These are phyloP conservation scores for Drosophila aff. DNA, from an alignment of 1,140 invertebrate genomes.

Conservation along the genomic window DNA sequence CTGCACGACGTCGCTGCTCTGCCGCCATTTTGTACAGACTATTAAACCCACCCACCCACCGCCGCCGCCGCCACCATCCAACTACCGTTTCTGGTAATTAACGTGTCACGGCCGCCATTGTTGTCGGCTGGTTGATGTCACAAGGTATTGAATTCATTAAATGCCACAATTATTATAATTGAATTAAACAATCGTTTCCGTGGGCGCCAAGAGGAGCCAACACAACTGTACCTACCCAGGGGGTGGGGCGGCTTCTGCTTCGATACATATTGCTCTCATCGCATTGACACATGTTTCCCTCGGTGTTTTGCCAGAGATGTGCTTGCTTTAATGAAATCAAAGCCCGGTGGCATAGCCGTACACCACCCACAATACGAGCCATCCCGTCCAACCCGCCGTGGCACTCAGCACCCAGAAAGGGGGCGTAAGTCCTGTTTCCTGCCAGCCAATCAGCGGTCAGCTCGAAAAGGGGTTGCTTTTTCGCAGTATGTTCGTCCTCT, in stretches of 20 bases:
- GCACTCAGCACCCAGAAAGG: constrained; percentile 6
- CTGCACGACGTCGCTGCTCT: constrained; percentile 8
- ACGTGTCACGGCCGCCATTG: constrained; percentile 82
- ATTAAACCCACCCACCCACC: not conserved
- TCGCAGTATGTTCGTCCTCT: constrained; percentile 38
- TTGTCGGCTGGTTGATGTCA: constrained; percentile 61
- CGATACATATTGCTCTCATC: constrained; percentile 14
- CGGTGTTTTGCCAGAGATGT: constrained; percentile 43
- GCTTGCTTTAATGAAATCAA: constrained; percentile 76
- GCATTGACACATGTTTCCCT: constrained; percentile 27
- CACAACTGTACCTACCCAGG: constrained; percentile 62
- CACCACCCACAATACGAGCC: constrained; percentile 37
- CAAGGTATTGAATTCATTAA: constrained; percentile 74
- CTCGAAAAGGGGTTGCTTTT: constrained; percentile 17
- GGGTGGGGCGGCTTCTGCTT: constrained; percentile 17
- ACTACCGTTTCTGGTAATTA: constrained; percentile 66
- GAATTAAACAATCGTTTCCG: constrained; percentile 77
- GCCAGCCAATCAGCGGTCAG: constrained; percentile 20
- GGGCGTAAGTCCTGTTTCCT: constrained; percentile 22
- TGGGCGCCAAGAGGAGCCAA: constrained; percentile 23
- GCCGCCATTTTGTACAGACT: constrained; percentile 38
- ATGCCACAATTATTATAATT: constrained; percentile 85
- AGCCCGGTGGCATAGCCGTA: constrained; percentile 52
- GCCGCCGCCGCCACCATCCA: constrained; percentile 7
- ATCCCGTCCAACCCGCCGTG: not conserved